Base-by-base conservation (phyloP, 2,888 invertebrate genomes). In the Sinopyrophorus schimmeli region DNA sequence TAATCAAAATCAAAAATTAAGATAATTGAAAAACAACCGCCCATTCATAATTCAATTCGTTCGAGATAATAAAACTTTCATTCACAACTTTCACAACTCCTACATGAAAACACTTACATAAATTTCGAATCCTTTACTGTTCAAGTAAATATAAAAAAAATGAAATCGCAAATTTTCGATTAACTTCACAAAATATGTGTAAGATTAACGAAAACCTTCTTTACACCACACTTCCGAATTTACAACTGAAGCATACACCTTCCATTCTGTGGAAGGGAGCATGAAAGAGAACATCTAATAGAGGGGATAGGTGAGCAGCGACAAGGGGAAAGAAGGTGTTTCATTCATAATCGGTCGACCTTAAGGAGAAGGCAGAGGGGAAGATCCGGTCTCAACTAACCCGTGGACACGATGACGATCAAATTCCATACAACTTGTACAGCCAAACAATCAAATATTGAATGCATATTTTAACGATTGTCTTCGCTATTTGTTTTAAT, bases 251-350 rank as follows among this genome's bases (percentile, higher is more conserved):
- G 66, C 69, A 65, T 68, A 66, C 67, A 66, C 67, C 65, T 64
- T 62, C 60, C 47, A 52, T 35, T 32, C 40, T 44, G 60, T 57
- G 57, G 62, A 58, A 64, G 61, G 60, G 56, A 59, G 54, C 57
- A 67, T 69, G 69, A 69, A 69, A 67, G 70, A 60, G 61, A 65
- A 64, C 58, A 53, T 52, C 53, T 53, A 44, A 37, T 41, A 49
- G 57, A 50, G 55, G 61, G 54, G 58, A 55, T 57, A 64, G 59
- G 59, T 41, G 34, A n/a, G 41, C 44, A 26, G 67, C 63, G 64
- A 69, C 68, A 68, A 71, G 64, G 60, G 68, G 68, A 64, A 70
- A 73, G 76, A 76, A 75, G 76, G 74, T 73, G 74, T 76, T 72
- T 74, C 74, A 73, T 73, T 73, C 73, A 73, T 73, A 71, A 72